Conservation (phyloP, 2,113 vertebrate genomes). For the Apodemus speciosus region DNA sequence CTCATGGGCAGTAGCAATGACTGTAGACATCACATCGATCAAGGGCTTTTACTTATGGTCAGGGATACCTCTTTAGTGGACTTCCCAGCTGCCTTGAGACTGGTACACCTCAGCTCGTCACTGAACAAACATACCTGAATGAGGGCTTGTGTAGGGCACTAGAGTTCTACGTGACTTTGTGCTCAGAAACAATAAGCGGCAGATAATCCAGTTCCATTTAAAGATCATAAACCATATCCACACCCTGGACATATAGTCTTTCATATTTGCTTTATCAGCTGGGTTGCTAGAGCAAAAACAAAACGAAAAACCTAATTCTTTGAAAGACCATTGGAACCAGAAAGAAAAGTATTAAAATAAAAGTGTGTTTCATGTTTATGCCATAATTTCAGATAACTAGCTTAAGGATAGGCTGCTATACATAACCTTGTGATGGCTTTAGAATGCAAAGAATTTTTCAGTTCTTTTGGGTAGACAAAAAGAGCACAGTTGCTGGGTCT, state of each 20-base stretch:
- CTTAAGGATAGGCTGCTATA: neutral
- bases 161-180: neutral
- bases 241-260: neutral
- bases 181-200: neutral
- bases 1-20: neutral
- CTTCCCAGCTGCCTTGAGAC: neutral
- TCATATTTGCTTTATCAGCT: neutral
- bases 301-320: neutral
- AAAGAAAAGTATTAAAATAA: constrained; percentile 24
- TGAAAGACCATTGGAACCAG: constrained; percentile 13
- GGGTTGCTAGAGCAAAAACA: neutral
- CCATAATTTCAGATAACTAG: neutral
- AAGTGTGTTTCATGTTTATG: constrained; percentile 10
- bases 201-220: neutral
- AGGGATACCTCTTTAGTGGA: neutral
- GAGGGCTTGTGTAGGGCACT: neutral
- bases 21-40: neutral
- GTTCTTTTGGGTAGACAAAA: neutral
- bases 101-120: neutral
- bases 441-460: neutral
- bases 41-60: neutral
- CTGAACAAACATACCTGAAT: neutral
- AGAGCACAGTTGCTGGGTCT: neutral
- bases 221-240: neutral
- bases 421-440: neutral